Evolutionary conservation across 2,797 vertebrate genomes (phyloP), one percentile per base, ranked within the genome.

Genomic region (Neosilurus hyrtlii): DNA sequence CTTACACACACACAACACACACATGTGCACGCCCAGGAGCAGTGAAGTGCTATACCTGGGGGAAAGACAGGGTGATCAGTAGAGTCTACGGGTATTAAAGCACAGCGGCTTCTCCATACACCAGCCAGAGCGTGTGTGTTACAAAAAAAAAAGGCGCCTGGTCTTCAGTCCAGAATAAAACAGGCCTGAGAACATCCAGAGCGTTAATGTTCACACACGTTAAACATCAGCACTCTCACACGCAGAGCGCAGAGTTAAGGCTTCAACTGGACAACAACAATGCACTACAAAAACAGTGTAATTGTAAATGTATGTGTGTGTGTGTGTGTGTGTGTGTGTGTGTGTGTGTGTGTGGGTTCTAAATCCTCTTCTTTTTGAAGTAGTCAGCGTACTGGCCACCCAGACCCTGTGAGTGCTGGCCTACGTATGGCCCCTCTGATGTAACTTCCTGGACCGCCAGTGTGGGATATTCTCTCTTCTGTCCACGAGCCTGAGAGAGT

Each of bases 331-430:
- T 16, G 52, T 84, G 37, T 22, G 81, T 24, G 4, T 78, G 49
- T 9, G 37, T 80, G 79, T 70, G 51, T 52, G 82, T 9, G 59
- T 59, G 54, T 6, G 22, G 79, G 18, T 74, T 91, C 78, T 95
- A 98, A 77, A 98, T 96, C 22, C 97, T 95, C 89, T 99, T 99
- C 91, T 98, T 97, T 89, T 99, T 99, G 56, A 97, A 96, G 81
- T 97, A 95, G 87, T 99, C 97, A 0, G 96, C 90, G 22, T 95
- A 97, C 82, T 95, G 95, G 0, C 92, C 93, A 1, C 95, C 94
- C 0, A 96, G 91, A 84, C 95, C 95, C 85, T 96, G 95, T 35
- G 95, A 90, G 80, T 95, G 96, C 89, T 95, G 96, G 76, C 95
- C 95, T 2, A 94, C 91, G 84, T 95, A 93, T 12, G 95, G 94